A percentile compares a stretch with the other conserved stretches of the same genome.
Evolutionary conservation across 2,888 invertebrate genomes (phyloP).

Genomic region (Ochropleura leucogaster): DNA sequence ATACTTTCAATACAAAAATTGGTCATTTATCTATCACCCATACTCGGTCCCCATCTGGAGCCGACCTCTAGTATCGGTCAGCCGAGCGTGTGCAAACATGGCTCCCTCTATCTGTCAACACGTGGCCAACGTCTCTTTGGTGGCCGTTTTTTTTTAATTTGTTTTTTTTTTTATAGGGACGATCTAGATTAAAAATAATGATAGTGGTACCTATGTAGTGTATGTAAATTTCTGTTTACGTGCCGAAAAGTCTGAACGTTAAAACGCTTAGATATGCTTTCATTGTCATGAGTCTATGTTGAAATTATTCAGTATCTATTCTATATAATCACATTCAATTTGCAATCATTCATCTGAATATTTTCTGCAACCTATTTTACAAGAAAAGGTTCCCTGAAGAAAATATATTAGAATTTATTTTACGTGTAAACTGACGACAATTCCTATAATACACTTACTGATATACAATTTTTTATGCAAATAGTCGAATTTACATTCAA

Average conservation of each 20-base stretch:
- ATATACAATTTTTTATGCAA: not conserved
- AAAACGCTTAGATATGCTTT: not conserved
- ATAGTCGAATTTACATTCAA: not conserved
- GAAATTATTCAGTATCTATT: not conserved
- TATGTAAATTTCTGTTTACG: not conserved
- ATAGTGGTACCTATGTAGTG: not conserved
- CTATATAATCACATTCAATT: not conserved
- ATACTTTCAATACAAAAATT: slow-evolving; percentile 61
- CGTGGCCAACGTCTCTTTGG: slow-evolving; percentile 67
- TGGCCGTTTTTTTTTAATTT: slow-evolving; percentile 42
- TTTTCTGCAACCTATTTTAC: not conserved
- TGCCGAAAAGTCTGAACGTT: not conserved
- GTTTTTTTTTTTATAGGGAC: slow-evolving; percentile 35
- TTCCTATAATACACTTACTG: not conserved
- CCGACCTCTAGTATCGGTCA: slow-evolving; percentile 83
- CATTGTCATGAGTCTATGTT: not conserved
- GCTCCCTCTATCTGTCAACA: slow-evolving; percentile 82
- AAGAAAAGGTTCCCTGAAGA: not conserved
- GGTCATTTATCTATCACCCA: slow-evolving; percentile 62
- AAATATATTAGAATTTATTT: not conserved
- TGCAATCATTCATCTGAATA: not conserved
- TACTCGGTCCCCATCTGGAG: slow-evolving; percentile 68
- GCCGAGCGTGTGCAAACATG: slow-evolving; percentile 74
- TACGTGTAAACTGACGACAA: not conserved
- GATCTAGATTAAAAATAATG: slow-evolving; percentile 31